Percentiles rank a stretch among this genome's conserved stretches.
Evolutionary conservation across 1,140 invertebrate species (phyloP).

Genomic region (Atopsyche davidsoni): DNA sequence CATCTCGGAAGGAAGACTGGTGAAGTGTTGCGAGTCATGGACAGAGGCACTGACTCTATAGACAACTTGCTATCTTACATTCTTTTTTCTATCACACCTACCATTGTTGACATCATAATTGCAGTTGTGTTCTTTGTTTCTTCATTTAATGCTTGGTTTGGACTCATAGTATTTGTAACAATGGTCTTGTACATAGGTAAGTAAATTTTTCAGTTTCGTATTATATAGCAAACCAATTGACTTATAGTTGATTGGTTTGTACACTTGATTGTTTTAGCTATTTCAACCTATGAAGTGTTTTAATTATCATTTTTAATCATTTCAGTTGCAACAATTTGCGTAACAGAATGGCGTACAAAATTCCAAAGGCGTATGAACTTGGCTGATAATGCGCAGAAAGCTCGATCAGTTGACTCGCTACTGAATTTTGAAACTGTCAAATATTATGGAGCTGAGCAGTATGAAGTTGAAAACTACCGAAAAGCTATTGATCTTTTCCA

Average conservation of each 20-base stretch:
- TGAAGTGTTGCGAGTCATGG: slow-evolving; percentile 90
- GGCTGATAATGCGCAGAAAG: slow-evolving; percentile 84
- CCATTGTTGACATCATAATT: slow-evolving; percentile 87
- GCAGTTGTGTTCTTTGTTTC: slow-evolving; percentile 85
- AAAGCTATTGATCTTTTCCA: slow-evolving; percentile 78
- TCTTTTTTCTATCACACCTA: slow-evolving; percentile 83
- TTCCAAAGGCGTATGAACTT: slow-evolving; percentile 89
- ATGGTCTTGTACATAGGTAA: slow-evolving; percentile 91
- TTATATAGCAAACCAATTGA: too few species aligned
- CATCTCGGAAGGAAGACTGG: slow-evolving; percentile 91
- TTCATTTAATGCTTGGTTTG: slow-evolving; percentile 89
- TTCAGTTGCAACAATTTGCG: slow-evolving; percentile 71
- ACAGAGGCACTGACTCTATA: slow-evolving; percentile 91
- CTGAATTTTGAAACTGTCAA: slow-evolving; percentile 98
- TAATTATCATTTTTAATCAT: slow-evolving; percentile 8
- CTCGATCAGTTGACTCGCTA: slow-evolving; percentile 92
- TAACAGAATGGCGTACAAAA: slow-evolving; percentile 96
- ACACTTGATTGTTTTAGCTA: background rate
- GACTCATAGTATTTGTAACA: slow-evolving; percentile 85
- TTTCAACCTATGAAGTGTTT: background rate
- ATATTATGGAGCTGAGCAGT: slow-evolving; percentile 90
- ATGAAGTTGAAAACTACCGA: slow-evolving; percentile 80
- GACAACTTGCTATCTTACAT: slow-evolving; percentile 88
- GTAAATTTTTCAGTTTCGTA: too few species aligned
- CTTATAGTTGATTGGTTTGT: too few species aligned